Conservation (phyloP, 2,797 vertebrate species). For the Limnodromus scolopaceus region DNA sequence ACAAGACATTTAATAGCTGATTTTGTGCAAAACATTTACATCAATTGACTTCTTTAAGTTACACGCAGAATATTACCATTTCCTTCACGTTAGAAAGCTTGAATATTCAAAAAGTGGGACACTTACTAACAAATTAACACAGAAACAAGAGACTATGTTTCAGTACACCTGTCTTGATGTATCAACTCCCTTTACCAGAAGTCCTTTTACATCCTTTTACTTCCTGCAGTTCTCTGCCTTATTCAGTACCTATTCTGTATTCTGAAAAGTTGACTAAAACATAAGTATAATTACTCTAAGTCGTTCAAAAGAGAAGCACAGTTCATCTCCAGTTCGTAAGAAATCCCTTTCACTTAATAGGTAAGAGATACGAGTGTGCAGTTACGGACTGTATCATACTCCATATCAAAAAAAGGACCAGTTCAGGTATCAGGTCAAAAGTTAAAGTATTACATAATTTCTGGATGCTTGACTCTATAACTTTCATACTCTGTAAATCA, state of each 20-base stretch:
- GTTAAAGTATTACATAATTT: background rate
- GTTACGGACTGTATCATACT: background rate
- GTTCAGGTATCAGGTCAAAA: background rate
- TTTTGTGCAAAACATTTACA: background rate
- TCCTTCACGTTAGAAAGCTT: background rate
- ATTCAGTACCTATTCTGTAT: background rate
- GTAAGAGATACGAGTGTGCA: background rate
- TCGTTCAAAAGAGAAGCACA: background rate
- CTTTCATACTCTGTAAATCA: background rate
- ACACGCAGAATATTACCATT: background rate
- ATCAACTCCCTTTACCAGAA: background rate
- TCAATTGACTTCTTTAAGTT: background rate
- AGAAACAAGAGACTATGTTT: background rate
- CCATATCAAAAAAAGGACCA: background rate
- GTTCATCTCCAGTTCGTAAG: background rate
- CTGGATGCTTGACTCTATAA: background rate
- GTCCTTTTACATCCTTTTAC: background rate
- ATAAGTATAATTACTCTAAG: background rate
- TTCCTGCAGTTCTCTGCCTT: background rate
- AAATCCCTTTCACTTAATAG: background rate
- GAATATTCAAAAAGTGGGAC: background rate
- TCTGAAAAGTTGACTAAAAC: background rate
- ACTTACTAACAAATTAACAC: background rate
- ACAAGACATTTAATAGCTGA: too few species aligned
- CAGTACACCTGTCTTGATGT: background rate